Conservation (phyloP, 2,797 vertebrate genomes). For the Hephaestus fuliginosus region DNA sequence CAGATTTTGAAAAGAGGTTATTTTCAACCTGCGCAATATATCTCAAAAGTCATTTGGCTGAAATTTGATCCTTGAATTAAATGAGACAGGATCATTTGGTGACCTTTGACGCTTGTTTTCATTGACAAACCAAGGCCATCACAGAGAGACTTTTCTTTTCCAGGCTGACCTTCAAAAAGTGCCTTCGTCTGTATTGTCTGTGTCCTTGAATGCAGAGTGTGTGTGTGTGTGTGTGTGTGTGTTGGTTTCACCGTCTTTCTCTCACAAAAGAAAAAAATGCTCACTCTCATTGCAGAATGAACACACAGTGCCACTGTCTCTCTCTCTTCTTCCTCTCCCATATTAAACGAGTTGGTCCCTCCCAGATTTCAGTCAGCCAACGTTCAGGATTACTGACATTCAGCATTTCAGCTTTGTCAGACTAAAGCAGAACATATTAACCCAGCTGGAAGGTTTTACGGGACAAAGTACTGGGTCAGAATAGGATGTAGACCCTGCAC, state of each 20-base stretch:
- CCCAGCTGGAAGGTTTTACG: conserved; percentile 51
- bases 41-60: neutral
- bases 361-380: conserved; percentile 42
- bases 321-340: neutral
- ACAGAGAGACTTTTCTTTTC: neutral
- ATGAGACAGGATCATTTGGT: too few species aligned
- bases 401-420: conserved; percentile 13
- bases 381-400: conserved; percentile 25
- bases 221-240: neutral
- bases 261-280: conserved; percentile 4
- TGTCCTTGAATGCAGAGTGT: conserved; percentile 7
- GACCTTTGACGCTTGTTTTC: neutral
- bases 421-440: conserved; percentile 21
- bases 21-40: neutral
- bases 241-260: neutral
- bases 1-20: neutral
- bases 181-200: neutral
- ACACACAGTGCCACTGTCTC: neutral
- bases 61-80: too few species aligned
- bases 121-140: too few species aligned
- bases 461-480: conserved; percentile 51
- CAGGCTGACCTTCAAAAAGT: neutral
- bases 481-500: conserved; percentile 1
- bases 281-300: conserved; percentile 1
- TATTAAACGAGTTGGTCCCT: conserved; percentile 36